Conservation (phyloP, 2,113 vertebrate genomes). For the Hirundichthys speculiger region DNA sequence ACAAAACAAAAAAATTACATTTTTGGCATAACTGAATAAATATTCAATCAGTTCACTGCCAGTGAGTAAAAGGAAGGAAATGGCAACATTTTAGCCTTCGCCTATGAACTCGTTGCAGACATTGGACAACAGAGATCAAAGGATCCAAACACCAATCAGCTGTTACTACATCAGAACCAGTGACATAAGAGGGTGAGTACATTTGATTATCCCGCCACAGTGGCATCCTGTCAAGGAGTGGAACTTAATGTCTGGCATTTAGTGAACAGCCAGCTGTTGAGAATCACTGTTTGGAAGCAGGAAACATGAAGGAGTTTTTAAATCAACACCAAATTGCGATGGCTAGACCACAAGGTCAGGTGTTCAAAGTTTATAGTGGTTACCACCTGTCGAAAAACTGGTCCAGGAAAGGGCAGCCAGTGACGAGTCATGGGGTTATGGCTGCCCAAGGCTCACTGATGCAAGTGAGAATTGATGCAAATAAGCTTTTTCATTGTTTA, state of each 20-base stretch:
- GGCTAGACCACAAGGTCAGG: background rate
- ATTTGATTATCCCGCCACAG: background rate
- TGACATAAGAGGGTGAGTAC: background rate
- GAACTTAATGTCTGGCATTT: background rate
- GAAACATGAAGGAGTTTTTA: too few species aligned
- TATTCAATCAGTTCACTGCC: constrained; percentile 49
- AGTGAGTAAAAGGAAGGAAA: constrained; percentile 22
- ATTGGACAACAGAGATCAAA: constrained; percentile 35
- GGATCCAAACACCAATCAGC: constrained; percentile 16
- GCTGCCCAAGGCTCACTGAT: background rate
- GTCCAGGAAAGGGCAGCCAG: background rate
- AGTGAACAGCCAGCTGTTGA: background rate
- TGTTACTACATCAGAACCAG: background rate
- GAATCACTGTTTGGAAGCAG: too few species aligned
- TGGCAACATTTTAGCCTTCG: constrained; percentile 25
- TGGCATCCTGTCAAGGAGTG: background rate
- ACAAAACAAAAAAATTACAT: constrained; percentile 31
- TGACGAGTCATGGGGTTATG: background rate
- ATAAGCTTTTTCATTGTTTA: too few species aligned
- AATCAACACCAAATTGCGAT: background rate
- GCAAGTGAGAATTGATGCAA: background rate
- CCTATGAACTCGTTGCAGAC: constrained; percentile 33
- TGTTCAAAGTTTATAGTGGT: background rate
- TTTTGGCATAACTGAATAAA: constrained; percentile 43
- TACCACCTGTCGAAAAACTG: background rate